A percentile compares a stretch with the other conserved stretches of the same genome.
Conservation (phyloP, 2,113 vertebrate genomes). For the Cavia aperea region DNA sequence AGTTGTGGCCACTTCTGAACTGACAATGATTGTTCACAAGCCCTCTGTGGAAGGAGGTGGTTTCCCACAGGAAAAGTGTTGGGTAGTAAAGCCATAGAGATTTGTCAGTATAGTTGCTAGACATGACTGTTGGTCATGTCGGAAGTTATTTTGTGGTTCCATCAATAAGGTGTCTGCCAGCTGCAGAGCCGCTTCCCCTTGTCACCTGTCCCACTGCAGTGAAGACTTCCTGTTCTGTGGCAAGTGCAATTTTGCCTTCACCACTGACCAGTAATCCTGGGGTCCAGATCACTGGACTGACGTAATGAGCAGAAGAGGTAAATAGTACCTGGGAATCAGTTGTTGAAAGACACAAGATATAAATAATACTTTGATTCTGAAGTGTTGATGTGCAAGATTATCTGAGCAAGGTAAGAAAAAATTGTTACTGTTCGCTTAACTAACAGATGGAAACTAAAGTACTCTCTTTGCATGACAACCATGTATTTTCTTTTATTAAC, state of each 20-base stretch:
- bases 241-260: not conserved
- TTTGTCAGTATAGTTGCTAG: conserved; percentile 12
- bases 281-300: not conserved
- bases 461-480: not conserved
- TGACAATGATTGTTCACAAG: not conserved
- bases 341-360: not conserved
- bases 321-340: not conserved
- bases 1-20: not conserved
- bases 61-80: conserved; percentile 38
- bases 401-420: not conserved
- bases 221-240: not conserved
- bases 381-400: not conserved
- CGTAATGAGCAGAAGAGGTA: conserved; percentile 13
- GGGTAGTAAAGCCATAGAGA: conserved; percentile 21
- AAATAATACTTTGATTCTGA: not conserved
- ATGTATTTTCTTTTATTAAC: not conserved
- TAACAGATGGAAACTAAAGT: not conserved
- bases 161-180: conserved; percentile 30
- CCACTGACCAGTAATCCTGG: not conserved
- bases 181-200: not conserved
- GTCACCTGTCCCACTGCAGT: not conserved
- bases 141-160: conserved; percentile 33
- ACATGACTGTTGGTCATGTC: not conserved
- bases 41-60: not conserved
- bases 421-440: not conserved